These are phyloP conservation scores for Chalcis sispes DNA, from an alignment of 2,888 invertebrate species.

Conservation along the genomic window DNA sequence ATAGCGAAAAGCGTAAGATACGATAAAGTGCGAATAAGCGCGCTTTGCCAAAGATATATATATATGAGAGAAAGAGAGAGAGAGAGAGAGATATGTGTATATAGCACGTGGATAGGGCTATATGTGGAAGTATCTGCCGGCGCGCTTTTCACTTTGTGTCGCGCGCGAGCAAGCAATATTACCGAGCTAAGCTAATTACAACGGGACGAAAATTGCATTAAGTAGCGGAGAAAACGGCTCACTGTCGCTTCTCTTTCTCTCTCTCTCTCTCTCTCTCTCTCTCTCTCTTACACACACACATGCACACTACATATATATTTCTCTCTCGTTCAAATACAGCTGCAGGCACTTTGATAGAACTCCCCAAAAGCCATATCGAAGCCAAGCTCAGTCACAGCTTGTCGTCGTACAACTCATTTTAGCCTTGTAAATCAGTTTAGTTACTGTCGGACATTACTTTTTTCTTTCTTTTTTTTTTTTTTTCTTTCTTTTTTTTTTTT, in stretches of 20 bases:
- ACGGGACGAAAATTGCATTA: constrained; percentile 67
- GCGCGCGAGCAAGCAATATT: constrained; percentile 67
- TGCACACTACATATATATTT: no score
- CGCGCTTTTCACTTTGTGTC: constrained; percentile 68
- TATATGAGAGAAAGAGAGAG: no score
- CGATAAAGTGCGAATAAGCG: no score
- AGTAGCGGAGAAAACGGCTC: constrained; percentile 66
- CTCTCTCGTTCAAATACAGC: neutral
- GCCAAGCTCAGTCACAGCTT: constrained; percentile 23
- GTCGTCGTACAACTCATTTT: constrained; percentile 12
- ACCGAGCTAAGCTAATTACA: constrained; percentile 72
- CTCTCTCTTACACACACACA: neutral
- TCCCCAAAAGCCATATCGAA: constrained; percentile 31
- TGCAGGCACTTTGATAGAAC: constrained; percentile 44
- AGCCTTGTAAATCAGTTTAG: constrained; percentile 34
- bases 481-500: no score
- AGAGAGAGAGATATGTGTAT: no score
- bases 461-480: neutral
- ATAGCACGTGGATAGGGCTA: no score
- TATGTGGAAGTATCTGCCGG: neutral
- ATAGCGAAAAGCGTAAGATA: no score
- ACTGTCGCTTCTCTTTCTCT: constrained; percentile 35
- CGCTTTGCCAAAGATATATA: no score
- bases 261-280: no score
- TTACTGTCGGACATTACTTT: neutral